phyloP scores from a whole-genome alignment of 2,888 invertebrate species.

The Actias luna region DNA sequence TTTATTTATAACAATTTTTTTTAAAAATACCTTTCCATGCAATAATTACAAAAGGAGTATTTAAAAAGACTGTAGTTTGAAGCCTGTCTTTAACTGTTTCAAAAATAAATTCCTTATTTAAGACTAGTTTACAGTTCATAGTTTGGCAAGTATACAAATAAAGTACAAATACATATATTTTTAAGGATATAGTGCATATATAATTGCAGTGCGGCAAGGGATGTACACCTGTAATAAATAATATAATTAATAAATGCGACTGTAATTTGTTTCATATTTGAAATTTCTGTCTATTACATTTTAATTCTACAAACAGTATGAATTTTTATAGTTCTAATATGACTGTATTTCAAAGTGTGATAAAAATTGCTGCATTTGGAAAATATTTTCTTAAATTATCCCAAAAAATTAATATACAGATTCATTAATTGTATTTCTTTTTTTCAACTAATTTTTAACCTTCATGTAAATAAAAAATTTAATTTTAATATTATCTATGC shows the following conservation, averaged over 20 bases:
- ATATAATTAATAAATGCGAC: neutral
- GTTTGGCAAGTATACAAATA: constrained; percentile 11
- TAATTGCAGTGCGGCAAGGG: constrained; percentile 87
- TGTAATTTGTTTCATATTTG: neutral
- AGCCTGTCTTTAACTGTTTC: constrained; percentile 29
- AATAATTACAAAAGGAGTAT: neutral
- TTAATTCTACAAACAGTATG: no score
- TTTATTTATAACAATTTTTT: constrained; percentile 42
- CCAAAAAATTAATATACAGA: no score
- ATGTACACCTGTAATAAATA: constrained; percentile 84
- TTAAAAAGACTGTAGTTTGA: constrained; percentile 26
- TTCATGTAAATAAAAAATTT: neutral
- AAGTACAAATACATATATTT: neutral
- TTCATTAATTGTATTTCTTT: no score
- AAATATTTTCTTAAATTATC: no score
- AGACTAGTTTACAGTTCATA: constrained; percentile 25
- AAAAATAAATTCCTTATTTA: constrained; percentile 21
- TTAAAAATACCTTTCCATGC: constrained; percentile 33
- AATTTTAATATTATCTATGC: neutral
- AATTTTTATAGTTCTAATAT: no score
- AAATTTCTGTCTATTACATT: no score
- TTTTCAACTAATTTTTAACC: no score
- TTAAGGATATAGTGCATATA: constrained; percentile 82
- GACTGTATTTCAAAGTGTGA: no score
- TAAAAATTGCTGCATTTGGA: no score